phyloP scores from a whole-genome alignment of 2,113 vertebrate genomes.

The Herpailurus yagouaroundi region DNA sequence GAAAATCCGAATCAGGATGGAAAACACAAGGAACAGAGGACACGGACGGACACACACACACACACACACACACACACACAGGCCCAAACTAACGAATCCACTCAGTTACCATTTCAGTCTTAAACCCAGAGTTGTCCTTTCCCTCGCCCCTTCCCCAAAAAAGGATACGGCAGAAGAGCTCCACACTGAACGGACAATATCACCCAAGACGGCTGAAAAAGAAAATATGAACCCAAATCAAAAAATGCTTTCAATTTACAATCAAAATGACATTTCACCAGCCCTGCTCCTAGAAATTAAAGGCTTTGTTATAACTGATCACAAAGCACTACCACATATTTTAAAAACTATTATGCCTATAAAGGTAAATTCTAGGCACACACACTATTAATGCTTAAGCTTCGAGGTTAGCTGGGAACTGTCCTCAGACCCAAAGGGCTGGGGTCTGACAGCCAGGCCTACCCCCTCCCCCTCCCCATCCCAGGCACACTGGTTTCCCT shows the following conservation, averaged over 20 bases:
- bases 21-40: neutral
- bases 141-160: slow-evolving; percentile 30
- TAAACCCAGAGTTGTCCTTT: neutral
- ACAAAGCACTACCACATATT: neutral
- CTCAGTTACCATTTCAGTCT: too few relatives aligned
- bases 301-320: neutral
- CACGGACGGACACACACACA: neutral
- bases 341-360: accelerated
- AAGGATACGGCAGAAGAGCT: slow-evolving; percentile 99
- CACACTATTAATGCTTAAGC: too few relatives aligned
- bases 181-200: slow-evolving; percentile 96
- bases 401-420: neutral
- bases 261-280: neutral
- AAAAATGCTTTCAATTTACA: neutral
- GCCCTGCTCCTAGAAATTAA: neutral
- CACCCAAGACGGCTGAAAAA: slow-evolving; percentile 97
- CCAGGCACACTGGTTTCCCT: accelerated
- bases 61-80: neutral
- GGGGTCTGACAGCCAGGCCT: neutral
- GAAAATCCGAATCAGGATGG: neutral
- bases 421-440: accelerated
- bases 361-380: neutral
- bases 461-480: accelerated
- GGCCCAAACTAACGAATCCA: accelerated
- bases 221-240: slow-evolving; percentile 25